Conservation (phyloP, 1,140 invertebrate species). For the Brachionus paranguensis region DNA sequence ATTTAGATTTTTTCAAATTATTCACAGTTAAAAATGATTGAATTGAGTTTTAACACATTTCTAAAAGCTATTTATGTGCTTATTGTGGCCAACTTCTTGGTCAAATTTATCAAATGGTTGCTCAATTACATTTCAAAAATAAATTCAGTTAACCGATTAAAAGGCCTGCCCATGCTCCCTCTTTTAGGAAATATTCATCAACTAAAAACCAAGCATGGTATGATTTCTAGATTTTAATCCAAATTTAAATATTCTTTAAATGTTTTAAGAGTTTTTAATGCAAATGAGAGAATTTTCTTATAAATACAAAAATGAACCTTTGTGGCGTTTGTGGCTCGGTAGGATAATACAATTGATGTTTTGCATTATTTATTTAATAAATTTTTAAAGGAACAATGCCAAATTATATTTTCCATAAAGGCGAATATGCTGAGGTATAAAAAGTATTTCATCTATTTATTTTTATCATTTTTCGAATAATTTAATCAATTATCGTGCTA, state of each 20-base stretch:
- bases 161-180: background rate
- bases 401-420: constrained; percentile 24
- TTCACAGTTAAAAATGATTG: background rate
- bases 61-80: background rate
- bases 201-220: constrained; percentile 23
- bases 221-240: background rate
- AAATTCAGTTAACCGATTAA: background rate
- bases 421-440: constrained; percentile 12
- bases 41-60: background rate
- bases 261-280: background rate
- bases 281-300: background rate
- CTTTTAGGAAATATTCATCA: constrained; percentile 20
- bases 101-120: background rate
- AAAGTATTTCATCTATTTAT: background rate
- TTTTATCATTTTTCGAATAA: background rate
- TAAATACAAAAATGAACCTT: constrained; percentile 5
- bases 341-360: background rate
- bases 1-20: background rate
- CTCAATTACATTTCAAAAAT: background rate
- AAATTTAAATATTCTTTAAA: background rate
- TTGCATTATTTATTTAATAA: no score
- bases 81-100: background rate
- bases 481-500: no score
- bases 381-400: constrained; percentile 6
- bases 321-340: constrained; percentile 9